Base-by-base conservation (phyloP, 2,888 invertebrate genomes). In the Cheilosia soror region DNA sequence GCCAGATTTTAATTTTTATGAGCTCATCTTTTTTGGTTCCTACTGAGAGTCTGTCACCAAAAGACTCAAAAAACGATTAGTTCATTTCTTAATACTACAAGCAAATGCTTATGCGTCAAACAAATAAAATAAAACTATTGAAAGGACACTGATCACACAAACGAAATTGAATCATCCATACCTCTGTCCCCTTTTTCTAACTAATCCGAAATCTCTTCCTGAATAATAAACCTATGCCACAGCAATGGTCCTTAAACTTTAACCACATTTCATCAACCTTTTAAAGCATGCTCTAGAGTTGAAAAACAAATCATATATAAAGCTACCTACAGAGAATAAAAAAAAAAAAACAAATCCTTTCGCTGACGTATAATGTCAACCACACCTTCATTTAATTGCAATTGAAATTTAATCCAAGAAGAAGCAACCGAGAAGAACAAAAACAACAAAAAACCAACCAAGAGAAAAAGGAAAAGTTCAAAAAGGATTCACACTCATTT, bases 401-500 rank as follows among this genome's bases (percentile, higher is more conserved):
- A 83, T 83, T 83, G 78, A 83, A 83, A 83, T 78, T 83, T 63
- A 78, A 83, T 83, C 78, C 83, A 55, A 68, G 66, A 68, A 51
- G 51, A 66, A 53, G 44, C 13, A 40, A 33, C n/a, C 33, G 40
- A 15, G 57, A 31, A 27, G 27, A 51, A 53, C 15, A 44, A 53
- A 66, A 66, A 33, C 2, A 15, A 53, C 9, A 63, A 42, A 57
- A 27, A 51, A 44, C 29, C 37, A 42, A 51, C 62, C 62, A 37
- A 37, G 11, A 62, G 58, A 63, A 65, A 71, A 68, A 75, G 44
- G 51, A 68, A 60, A 72, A 81, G 76, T 81, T 85, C 85, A 85
- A 77, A 85, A 85, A 81, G 81, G 85, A 85, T 81, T 77, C 76
- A 81, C 80, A 85, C 80, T 85, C 81, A 81, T 85, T 85, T 85